These are phyloP conservation scores for Pollenia amentaria DNA, from an alignment of 2,888 invertebrate species.

Conservation along the genomic window DNA sequence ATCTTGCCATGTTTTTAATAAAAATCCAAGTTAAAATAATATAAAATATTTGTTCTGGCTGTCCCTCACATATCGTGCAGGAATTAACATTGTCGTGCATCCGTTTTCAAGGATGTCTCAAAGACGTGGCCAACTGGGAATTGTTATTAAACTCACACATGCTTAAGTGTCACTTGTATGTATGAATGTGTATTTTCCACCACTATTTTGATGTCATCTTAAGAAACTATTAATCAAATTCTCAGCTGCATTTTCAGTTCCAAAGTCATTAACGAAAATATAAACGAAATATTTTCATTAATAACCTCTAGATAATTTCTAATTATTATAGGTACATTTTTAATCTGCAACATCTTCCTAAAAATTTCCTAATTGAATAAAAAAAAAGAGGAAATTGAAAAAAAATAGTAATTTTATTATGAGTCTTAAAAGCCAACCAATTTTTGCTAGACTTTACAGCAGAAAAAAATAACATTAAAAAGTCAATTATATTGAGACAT, in stretches of 20 bases:
- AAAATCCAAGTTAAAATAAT: too few species aligned
- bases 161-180: too few species aligned
- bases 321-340: too few species aligned
- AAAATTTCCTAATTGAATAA: neutral
- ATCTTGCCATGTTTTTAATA: too few species aligned
- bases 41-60: too few species aligned
- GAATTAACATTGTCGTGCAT: too few species aligned
- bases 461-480: neutral
- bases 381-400: neutral
- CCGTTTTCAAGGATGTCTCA: too few species aligned
- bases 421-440: neutral
- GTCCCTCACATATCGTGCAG: too few species aligned
- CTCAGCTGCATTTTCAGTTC: neutral
- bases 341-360: neutral
- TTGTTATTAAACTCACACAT: too few species aligned
- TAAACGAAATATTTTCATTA: neutral
- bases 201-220: neutral
- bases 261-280: neutral
- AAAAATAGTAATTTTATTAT: neutral
- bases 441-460: neutral
- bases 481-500: neutral
- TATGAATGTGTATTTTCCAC: too few species aligned
- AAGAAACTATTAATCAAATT: constrained; percentile 1
- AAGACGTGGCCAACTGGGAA: too few species aligned
- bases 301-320: constrained; percentile 6